Evolutionary conservation across 92 coral and sea anemone species (phyloP).

Genomic region (Palythoa grandiflora): DNA sequence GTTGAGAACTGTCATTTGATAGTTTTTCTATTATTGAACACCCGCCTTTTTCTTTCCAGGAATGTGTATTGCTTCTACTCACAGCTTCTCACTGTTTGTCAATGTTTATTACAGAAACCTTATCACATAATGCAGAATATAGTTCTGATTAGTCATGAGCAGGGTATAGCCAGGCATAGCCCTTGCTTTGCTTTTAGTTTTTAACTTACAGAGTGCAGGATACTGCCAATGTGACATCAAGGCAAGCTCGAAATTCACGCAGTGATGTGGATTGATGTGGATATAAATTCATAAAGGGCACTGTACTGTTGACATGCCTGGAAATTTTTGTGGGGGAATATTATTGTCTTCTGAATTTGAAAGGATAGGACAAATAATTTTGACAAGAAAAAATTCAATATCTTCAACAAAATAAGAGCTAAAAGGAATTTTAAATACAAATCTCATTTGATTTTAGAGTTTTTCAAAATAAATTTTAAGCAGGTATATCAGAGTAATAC

Average conservation of each 20-base stretch:
- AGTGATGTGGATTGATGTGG: background rate
- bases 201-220: background rate
- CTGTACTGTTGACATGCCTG: background rate
- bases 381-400: too few species aligned
- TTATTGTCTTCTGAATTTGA: background rate
- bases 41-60: background rate
- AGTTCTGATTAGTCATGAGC: background rate
- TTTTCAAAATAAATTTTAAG: too few species aligned
- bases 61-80: background rate
- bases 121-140: background rate
- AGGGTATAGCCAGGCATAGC: background rate
- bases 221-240: background rate
- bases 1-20: conserved; percentile 5
- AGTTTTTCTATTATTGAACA: background rate
- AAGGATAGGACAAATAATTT: too few species aligned
- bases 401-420: background rate
- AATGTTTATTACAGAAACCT: background rate
- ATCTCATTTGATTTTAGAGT: too few species aligned
- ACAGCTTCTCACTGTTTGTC: background rate
- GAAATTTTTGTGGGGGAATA: background rate
- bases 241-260: background rate
- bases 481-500: background rate
- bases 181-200: background rate
- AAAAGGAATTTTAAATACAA: too few species aligned
- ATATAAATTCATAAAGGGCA: too few species aligned